Evolutionary conservation across 2,888 invertebrate genomes (phyloP).

Genomic region (Tetranychus truncatus): DNA sequence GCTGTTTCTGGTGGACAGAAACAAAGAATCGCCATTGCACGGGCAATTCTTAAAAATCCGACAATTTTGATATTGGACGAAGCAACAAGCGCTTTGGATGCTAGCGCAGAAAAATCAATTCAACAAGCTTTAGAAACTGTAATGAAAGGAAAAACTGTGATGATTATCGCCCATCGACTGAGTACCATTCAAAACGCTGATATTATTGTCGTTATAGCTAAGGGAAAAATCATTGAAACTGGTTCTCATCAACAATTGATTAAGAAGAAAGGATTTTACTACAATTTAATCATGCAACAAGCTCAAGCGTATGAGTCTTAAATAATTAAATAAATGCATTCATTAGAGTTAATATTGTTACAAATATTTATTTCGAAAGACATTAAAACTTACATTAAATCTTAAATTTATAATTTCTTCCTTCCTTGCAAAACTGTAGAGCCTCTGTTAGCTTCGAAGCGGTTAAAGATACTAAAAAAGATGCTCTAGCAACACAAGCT

Average conservation of each 20-base stretch:
- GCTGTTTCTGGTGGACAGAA: constrained; percentile 89
- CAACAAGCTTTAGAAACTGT: constrained; percentile 70
- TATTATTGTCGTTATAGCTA: constrained; percentile 67
- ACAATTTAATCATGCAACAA: constrained; percentile 15
- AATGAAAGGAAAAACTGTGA: constrained; percentile 57
- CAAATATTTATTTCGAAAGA: too few relatives aligned
- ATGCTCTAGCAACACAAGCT: constrained; percentile 47
- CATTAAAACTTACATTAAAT: too few relatives aligned
- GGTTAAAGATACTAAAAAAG: constrained; percentile 56
- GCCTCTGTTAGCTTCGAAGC: constrained; percentile 56
- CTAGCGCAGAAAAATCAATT: constrained; percentile 74
- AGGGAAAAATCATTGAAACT: constrained; percentile 66
- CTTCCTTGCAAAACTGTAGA: constrained; percentile 58
- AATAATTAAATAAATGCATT: too few relatives aligned
- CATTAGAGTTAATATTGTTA: too few relatives aligned
- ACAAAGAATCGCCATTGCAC: constrained; percentile 80
- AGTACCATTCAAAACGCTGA: constrained; percentile 81
- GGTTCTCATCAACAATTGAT: constrained; percentile 25
- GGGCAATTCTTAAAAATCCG: constrained; percentile 78
- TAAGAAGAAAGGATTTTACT: constrained; percentile 23
- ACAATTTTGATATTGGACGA: constrained; percentile 66
- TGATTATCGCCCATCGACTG: constrained; percentile 85
- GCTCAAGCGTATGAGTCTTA: neutral
- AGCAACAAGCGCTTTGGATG: constrained; percentile 76
- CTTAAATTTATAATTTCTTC: constrained; percentile 47